Percentiles rank a stretch among this genome's conserved stretches.
These are phyloP conservation scores for Papilio glaucus DNA, from an alignment of 1,140 invertebrate species.

Conservation along the genomic window DNA sequence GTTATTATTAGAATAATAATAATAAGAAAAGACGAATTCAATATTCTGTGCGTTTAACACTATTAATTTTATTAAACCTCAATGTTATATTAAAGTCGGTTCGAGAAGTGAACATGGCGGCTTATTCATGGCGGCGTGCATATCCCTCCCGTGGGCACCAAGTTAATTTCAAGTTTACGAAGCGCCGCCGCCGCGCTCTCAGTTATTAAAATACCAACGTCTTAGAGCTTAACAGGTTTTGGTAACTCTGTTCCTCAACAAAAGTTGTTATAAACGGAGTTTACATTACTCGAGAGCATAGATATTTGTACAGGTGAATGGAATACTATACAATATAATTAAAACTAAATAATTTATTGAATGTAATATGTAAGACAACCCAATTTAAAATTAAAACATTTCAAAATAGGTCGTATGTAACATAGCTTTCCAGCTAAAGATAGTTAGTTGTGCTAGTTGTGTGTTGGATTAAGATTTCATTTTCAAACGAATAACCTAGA, in stretches of 20 bases:
- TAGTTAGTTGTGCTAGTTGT: not conserved
- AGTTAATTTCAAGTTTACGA: constrained; percentile 76
- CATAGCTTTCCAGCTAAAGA: too few relatives aligned
- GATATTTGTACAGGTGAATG: not conserved
- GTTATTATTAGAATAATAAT: not conserved
- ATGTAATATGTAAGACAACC: not conserved
- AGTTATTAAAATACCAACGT: constrained; percentile 73
- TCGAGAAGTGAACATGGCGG: constrained; percentile 56
- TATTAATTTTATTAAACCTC: constrained; percentile 5
- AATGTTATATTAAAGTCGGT: constrained; percentile 48
- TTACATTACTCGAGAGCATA: not conserved
- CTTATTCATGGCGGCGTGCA: constrained; percentile 64
- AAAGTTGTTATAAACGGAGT: constrained; percentile 52
- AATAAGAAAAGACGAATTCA: not conserved
- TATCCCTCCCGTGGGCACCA: constrained; percentile 64
- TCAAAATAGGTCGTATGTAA: too few relatives aligned
- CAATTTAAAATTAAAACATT: not conserved
- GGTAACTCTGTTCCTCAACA: constrained; percentile 58
- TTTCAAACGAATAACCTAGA: constrained; percentile 14
- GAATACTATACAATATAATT: constrained; percentile 3
- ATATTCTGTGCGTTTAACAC: not conserved
- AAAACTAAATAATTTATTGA: not conserved
- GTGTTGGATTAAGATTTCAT: not conserved
- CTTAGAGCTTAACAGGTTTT: constrained; percentile 71
- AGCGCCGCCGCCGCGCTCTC: constrained; percentile 60